Conservation (phyloP, 1,140 invertebrate genomes). For the Sesamia nonagrioides region DNA sequence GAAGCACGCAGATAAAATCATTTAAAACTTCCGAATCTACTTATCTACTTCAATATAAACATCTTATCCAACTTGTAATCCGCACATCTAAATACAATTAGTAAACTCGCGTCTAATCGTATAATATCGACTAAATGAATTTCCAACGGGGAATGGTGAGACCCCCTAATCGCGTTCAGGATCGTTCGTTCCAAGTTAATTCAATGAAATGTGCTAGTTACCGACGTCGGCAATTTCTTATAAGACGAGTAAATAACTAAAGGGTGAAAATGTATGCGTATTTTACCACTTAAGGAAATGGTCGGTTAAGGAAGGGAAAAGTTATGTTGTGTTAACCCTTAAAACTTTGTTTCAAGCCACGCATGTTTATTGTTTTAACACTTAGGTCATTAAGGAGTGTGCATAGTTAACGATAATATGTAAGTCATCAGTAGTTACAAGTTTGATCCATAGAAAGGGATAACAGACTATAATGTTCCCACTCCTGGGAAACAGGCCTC, state of each 20-base stretch:
- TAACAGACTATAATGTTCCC: too few relatives aligned
- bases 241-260: constrained; percentile 17
- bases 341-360: neutral
- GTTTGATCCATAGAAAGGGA: too few relatives aligned
- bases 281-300: constrained; percentile 9
- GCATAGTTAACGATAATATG: neutral
- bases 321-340: neutral
- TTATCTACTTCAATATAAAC: neutral
- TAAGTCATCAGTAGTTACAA: neutral
- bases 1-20: neutral
- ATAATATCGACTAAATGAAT: constrained; percentile 36
- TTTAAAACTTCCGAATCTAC: neutral
- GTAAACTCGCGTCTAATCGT: constrained; percentile 4
- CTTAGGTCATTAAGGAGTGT: neutral
- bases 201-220: constrained; percentile 45
- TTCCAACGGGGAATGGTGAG: constrained; percentile 30
- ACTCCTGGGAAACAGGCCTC: too few relatives aligned
- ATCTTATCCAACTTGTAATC: neutral
- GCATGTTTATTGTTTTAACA: neutral
- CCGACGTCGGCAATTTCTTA: constrained; percentile 52
- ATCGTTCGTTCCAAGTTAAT: constrained; percentile 41
- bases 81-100: constrained; percentile 11
- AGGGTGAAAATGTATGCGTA: constrained; percentile 18
- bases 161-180: constrained; percentile 27
- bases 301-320: too few relatives aligned